Base-by-base conservation (phyloP, 2,113 vertebrate species). In the Mandrillus leucophaeus region DNA sequence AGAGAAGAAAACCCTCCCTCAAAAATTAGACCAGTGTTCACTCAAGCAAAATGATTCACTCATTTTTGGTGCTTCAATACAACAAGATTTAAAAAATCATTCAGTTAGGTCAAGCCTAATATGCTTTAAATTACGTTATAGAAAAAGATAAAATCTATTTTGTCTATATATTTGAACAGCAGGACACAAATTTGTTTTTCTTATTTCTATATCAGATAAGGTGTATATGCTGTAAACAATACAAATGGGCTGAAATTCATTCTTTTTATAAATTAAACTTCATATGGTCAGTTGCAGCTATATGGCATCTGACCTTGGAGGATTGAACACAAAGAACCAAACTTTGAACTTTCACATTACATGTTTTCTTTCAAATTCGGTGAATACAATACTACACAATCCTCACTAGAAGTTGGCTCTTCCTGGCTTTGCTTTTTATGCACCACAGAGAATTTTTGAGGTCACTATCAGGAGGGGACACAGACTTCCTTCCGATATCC, bases 201-300 rank as follows among this genome's bases (percentile, higher is more conserved):
- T 80, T 92, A 92, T 80, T n/a, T 95, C 73, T 79, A 18, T 94
- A 66, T 43, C 48, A 32, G 52, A 78, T 72, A 55, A 91, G 64
- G 90, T 59, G 20, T 30, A 40, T 90, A 32, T 43, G 18, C 64
- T 82, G 18, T 20, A 93, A 96, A 92, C 25, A 95, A 7, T 83
- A 64, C 40, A 92, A 92, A 83, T 93, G 97, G 45, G 40, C 35
- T 95, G 66, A 97, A 85, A 94, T 76, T 50, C 38, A 83, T 48
- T 72, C 5, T 27, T 78, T 95, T 98, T 83, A 81, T 90, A 96
- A 92, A 23, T 92, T 84, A 80, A 80, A 75, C 92, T 97, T 96
- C 86, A 35, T 95, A 52, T 35, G 68, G 14, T 85, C 68, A 81
- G 14, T 68, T 92, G 18, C 35, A 92, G 32, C 32, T 95, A 48